phyloP scores from a whole-genome alignment of 2,888 invertebrate genomes.

The Lochmaea crataegi region DNA sequence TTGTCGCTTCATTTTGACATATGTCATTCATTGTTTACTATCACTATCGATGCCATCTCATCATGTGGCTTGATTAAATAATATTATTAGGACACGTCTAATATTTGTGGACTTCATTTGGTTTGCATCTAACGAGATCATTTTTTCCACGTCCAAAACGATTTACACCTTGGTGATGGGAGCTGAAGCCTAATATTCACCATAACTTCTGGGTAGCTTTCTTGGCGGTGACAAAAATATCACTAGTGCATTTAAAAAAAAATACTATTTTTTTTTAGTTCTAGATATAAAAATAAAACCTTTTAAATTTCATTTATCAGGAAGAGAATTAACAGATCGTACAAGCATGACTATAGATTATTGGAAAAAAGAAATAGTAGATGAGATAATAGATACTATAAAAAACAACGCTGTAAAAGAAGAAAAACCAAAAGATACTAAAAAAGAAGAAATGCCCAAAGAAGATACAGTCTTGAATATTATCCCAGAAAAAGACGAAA shows the following conservation, averaged over 20 bases:
- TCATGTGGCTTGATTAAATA: too few species aligned
- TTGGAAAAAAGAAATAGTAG: conserved; percentile 57
- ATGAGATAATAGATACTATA: conserved; percentile 53
- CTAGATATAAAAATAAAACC: conserved; percentile 31
- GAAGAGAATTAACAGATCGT: conserved; percentile 62
- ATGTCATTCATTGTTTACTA: too few species aligned
- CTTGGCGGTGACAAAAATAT: neutral
- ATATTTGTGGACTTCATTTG: too few species aligned
- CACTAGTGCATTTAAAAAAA: neutral
- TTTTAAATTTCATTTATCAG: conserved; percentile 28
- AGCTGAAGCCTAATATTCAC: neutral
- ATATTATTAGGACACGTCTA: too few species aligned
- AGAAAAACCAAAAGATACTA: conserved; percentile 22
- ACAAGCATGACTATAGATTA: conserved; percentile 61
- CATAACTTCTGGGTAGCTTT: neutral
- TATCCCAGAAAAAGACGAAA: conserved; percentile 19
- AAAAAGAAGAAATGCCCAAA: conserved; percentile 18
- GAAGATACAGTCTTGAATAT: neutral
- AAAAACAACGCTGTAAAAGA: conserved; percentile 45
- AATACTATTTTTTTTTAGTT: conserved; percentile 19
- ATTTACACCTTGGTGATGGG: neutral
- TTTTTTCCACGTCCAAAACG: neutral
- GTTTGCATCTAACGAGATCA: neutral
- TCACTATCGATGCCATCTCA: too few species aligned
- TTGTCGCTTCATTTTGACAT: too few species aligned